Evolutionary conservation across 2,113 vertebrate species (phyloP).

Genomic region (Gorsachius goisagi): DNA sequence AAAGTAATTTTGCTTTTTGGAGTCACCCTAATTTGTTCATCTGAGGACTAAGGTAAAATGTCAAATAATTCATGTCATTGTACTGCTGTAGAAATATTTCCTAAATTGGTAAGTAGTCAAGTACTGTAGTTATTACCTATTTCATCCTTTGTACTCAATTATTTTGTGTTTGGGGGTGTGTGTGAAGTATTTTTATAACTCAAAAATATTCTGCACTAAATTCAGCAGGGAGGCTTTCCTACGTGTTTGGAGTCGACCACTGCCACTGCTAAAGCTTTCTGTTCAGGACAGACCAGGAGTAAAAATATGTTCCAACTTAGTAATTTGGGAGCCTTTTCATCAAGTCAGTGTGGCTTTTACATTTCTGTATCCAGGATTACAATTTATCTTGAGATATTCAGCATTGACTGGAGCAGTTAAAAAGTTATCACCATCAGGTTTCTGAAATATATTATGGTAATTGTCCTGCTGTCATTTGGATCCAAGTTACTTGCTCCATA

Average conservation of each 20-base stretch:
- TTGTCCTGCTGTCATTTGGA: background rate
- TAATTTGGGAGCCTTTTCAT: background rate
- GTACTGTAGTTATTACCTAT: background rate
- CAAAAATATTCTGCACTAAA: background rate
- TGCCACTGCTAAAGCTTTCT: background rate
- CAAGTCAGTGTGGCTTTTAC: background rate
- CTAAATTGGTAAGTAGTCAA: background rate
- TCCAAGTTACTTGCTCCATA: background rate
- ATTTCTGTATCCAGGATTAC: background rate
- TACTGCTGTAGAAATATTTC: background rate
- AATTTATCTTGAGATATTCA: background rate
- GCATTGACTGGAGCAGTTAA: background rate
- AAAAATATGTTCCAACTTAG: background rate
- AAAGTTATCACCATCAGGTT: background rate
- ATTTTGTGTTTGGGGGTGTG: background rate
- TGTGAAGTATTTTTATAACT: background rate
- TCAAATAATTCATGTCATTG: background rate
- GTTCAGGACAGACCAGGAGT: background rate
- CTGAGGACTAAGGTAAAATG: background rate
- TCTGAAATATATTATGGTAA: background rate
- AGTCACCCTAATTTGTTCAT: background rate
- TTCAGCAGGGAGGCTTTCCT: background rate
- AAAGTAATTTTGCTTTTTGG: background rate
- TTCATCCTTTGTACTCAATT: background rate
- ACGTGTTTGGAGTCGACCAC: fast-evolving